Conservation (phyloP, 2,113 vertebrate genomes). For the Solenodon paradoxus region DNA sequence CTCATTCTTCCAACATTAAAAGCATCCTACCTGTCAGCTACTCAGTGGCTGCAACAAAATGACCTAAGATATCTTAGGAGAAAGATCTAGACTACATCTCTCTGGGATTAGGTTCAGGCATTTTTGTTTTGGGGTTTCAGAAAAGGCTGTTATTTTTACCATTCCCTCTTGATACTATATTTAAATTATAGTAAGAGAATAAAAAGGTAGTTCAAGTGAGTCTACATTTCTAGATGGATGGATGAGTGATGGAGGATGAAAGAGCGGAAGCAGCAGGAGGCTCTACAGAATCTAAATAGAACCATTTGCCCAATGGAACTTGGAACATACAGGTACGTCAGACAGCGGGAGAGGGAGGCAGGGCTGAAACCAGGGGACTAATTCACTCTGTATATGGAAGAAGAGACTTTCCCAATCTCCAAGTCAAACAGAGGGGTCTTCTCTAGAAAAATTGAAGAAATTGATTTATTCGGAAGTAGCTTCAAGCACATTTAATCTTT, state of each 20-base stretch:
- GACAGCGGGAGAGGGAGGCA: not conserved
- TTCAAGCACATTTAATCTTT: not conserved
- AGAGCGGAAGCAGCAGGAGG: not conserved
- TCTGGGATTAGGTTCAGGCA: not conserved
- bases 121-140: no score
- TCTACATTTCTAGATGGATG: not conserved
- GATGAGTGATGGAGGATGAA: not conserved
- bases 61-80: not conserved
- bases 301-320: not conserved
- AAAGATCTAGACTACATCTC: not conserved
- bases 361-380: not conserved
- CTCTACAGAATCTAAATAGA: not conserved
- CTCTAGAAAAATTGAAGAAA: not conserved
- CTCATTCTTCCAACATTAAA: not conserved
- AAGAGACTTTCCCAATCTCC: not conserved
- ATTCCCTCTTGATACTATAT: not conserved
- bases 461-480: not conserved
- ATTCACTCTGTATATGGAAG: not conserved
- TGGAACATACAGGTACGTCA: not conserved
- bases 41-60: not conserved
- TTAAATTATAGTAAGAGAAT: not conserved
- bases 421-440: not conserved
- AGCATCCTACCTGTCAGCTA: not conserved
- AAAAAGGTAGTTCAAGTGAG: not conserved
- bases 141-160: not conserved